Evolutionary conservation across 2,888 invertebrate genomes (phyloP).

Genomic region (Sesia apiformis): DNA sequence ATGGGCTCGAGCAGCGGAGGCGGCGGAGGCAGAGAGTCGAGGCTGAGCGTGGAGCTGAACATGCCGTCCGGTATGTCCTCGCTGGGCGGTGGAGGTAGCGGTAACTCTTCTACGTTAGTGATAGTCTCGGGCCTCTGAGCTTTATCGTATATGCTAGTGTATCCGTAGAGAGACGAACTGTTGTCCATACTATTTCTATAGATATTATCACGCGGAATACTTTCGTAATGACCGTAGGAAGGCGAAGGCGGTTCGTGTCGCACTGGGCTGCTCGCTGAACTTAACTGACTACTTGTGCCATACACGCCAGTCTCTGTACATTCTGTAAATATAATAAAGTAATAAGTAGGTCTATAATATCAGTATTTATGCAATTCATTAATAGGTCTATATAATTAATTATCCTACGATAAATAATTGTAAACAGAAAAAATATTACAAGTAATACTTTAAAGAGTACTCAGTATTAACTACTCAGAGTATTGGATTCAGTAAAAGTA

Average conservation of each 20-base stretch:
- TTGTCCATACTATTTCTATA: conserved; percentile 43
- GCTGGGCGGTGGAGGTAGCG: conserved; percentile 82
- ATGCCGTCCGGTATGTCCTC: conserved; percentile 68
- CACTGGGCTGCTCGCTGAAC: conserved; percentile 29
- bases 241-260: conserved; percentile 41
- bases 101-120: conserved; percentile 56
- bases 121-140: conserved; percentile 33
- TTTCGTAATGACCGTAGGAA: conserved; percentile 48
- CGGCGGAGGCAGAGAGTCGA: conserved; percentile 88
- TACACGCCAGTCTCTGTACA: conserved; percentile 15
- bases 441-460: no score
- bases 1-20: conserved; percentile 72
- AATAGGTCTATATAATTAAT: no score
- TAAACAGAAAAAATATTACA: no score
- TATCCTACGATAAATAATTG: no score
- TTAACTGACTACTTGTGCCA: conserved; percentile 23
- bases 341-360: no score
- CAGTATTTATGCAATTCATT: no score
- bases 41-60: conserved; percentile 84
- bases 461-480: no score
- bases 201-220: conserved; percentile 34
- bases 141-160: conserved; percentile 67
- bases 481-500: no score
- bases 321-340: not conserved
- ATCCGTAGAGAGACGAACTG: conserved; percentile 51